Conservation (phyloP, 23 tunicate genomes). For the Aplidium turbinatum region DNA sequence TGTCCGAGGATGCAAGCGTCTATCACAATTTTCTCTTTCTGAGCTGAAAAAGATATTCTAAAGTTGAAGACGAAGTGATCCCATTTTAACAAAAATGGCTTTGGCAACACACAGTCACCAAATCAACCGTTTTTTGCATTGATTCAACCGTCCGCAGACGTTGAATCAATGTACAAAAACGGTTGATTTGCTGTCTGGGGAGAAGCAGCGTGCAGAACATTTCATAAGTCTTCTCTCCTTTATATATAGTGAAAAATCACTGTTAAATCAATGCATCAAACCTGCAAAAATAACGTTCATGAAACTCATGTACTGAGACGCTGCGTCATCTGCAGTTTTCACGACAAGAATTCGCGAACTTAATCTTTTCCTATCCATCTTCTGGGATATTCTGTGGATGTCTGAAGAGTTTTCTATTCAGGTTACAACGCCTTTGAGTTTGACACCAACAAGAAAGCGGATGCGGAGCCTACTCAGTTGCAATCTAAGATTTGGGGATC, state of each 20-base stretch:
- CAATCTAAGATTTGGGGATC: background rate
- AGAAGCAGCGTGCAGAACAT: no score
- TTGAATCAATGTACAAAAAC: no score
- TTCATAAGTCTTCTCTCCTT: no score
- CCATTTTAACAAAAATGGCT: no score
- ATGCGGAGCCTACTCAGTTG: background rate
- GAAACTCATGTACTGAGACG: constrained; percentile 92
- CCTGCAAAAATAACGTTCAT: constrained; percentile 96
- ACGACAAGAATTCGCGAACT: constrained; percentile 73
- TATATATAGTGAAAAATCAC: no score
- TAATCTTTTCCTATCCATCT: constrained; percentile 29
- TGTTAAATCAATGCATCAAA: no score
- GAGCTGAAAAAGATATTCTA: no score
- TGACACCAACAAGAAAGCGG: background rate
- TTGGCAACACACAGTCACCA: no score
- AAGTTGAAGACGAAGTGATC: no score
- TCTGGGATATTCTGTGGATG: constrained; percentile 50
- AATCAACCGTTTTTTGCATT: no score
- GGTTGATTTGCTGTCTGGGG: no score
- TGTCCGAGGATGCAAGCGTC: constrained; percentile 92
- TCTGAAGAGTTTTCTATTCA: constrained; percentile 31
- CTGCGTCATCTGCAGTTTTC: constrained; percentile 89
- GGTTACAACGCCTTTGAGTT: background rate
- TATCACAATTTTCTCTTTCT: constrained; percentile 73
- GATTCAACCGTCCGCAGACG: no score